Evolutionary conservation across 2,888 invertebrate species (phyloP), one percentile per base, ranked within the genome.

Genomic region (Coenonympha glycerion): DNA sequence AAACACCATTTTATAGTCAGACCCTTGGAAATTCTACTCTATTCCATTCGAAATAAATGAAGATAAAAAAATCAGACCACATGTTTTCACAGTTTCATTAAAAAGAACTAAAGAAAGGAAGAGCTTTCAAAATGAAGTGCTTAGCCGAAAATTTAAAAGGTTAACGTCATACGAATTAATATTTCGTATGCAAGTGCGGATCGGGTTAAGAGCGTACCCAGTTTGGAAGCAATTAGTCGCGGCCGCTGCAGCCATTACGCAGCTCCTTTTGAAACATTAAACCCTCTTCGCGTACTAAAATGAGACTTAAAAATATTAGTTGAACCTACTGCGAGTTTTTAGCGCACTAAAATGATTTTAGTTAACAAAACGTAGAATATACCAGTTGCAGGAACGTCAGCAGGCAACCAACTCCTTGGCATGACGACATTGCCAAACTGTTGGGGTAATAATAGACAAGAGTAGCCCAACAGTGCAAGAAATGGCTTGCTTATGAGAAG

Each of bases 211-310:
- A 59, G 61, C 50, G 22, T 50, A 56, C 57, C 55, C 62, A 65
- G 69, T 69, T 68, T 65, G 57, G 57, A 58, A 56, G 63, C 69
- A 68, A 72, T 71, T 71, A 72, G 64, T 61, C 60, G 60, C 58
- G 60, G 49, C 61, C 49, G 52, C 45, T 40, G 28, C 45, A 39
- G 46, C 42, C 49, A 47, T 52, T 44, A 40, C 36, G 46, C 42
- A 36, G 21, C 37, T 49, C 54, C 46, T 55, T 46, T 49, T 49
- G 22, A 33, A 49, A 42, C 49, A 45, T 52, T 49, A 47, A 49
- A 42, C 39, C 39, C 39, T 46, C 26, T 46, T 36, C 31, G 40
- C 52, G 31, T 52, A 33, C 46, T 33, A 41, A 49, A 52, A 52
- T 40, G 31, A 24, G 40, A 33, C 22, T 40, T 16, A 28, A 44